Base-by-base conservation (phyloP, 2,113 vertebrate species). In the Siniperca knerii region DNA sequence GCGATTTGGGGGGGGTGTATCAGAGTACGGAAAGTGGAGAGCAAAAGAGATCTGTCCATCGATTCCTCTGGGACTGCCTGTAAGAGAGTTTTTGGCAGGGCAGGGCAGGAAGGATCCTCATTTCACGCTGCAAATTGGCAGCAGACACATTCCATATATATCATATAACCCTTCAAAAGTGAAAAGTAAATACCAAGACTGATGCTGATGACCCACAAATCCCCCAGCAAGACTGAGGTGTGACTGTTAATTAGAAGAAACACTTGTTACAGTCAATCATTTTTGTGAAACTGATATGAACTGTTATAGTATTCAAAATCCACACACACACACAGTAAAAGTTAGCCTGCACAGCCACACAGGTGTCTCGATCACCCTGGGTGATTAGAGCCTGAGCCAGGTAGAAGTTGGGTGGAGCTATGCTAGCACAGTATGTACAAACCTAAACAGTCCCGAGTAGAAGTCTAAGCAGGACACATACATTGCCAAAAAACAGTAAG, bases 101-200 rank as follows among this genome's bases (percentile, higher is more conserved):
- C 29, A 64, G 61, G 6, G 5, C 29, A 64, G 61, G 6, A 44
- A 25, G 48, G 42, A 74, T 79, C 13, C 61, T 82, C 10, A 61
- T 83, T 82, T 76, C 66, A 84, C 35, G 2, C 65, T 29, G 50
- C 66, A 58, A 58, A 77, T 54, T 42, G 60, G 20, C 67, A 42
- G 37, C 68, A 67, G 48, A 83, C 57, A 80, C 23, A 71, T 72
- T 67, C 50, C 20, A 33, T 21, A 8, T 23, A 11, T 29, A 48
- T 79, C 67, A 62, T 40, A 25, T 78, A n/a, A 66, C 61, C 3
- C 29, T 77, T 54, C 18, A 29, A 50, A 65, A 74, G 54, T 46
- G 48, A 11, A 44, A 57, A 4, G 50, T 21, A 69, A 75, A 78
- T 4, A 74, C 25, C 20, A 35, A 42, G 37, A 76, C 29, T 29